Evolutionary conservation across 2,888 invertebrate species (phyloP), one percentile per base, ranked within the genome.

Genomic region (Sturmia bella): DNA sequence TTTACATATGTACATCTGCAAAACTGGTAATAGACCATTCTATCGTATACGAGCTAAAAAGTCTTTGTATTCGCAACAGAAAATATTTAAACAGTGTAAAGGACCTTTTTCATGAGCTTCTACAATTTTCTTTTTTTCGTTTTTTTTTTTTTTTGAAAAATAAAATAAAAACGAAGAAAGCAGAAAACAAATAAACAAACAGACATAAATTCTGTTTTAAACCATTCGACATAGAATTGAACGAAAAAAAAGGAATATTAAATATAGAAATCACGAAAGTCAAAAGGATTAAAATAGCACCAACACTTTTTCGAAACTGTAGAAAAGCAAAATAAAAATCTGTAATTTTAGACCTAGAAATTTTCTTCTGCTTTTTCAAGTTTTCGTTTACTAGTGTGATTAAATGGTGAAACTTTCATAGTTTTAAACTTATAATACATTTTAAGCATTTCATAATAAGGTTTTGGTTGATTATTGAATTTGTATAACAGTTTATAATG

Each of bases 51-150:
- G 50, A 74, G 39, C 21, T 24, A 54, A 43, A 59, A 37, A 74
- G 17, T 50, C 43, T 56, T 56, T 66, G 43, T 54, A 52, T 13
- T 48, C 63, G 73, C 56, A 63, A 73, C 66, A 32, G 21, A 50
- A 73, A 81, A 56, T 73, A 56, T 68, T 70, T 70, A 61, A 50
- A 80, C 66, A 80, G 63, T 66, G 68, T 72, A 73, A 81, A 81
- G 81, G 81, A 81, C 76, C 68, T 77, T 63, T 76, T 81, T 70
- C 43, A 45, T 64, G 24, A 64, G 64, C 70, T 21, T 45, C 24
- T 52, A 24, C 39, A 19, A 19, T 19, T 48, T 32, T 45, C 1
- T 24, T 61, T 43, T 41, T 59, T 4, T 24, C 43, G 11, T 7
- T 39, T 24, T 70, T 59, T 54, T 64, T 45, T 56, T 74, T 74